Evolutionary conservation across 2,113 vertebrate species (phyloP), one percentile per base, ranked within the genome.

Genomic region (Platichthys flesus): DNA sequence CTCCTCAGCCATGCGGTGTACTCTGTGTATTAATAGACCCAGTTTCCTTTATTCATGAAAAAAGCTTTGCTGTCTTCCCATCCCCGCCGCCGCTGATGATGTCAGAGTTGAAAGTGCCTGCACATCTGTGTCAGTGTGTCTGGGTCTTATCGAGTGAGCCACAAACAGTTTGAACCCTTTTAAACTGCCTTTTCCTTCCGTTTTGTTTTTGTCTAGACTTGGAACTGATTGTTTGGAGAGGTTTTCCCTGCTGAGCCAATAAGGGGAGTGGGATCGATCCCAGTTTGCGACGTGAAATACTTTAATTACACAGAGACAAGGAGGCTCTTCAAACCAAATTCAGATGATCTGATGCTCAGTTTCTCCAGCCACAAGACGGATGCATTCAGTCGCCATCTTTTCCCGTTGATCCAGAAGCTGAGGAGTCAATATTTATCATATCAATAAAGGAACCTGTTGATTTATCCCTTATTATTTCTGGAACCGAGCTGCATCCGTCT

Each of bases 121-220:
- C 51, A 37, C 78, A 54, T 82, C 63, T 72, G 74, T 75, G 74
- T 76, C 72, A 40, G 82, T 63, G 60, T 62, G 75, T 76, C 68
- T 69, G 47, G 15, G 16, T 42, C 37, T 28, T 3, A 28, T 3
- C 5, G 51, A 54, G 18, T 54, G 18, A 54, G 3, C 20, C 51
- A 15, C 51, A 54, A 54, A 54, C 51, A 54, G 20, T 54, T 54
- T 54, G 51, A 54, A n/a, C 47, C 6, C 14, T 51, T 18, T 51
- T 7, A 54, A n/a, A 8, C 51, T 10, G 8, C 18, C 5, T 47
- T 47, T 47, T 16, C 16, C 6, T 10, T 24, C 35, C 3, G 59
- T 3, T 37, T n/a, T 35, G 16, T 31, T 15, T 12, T 59, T 26
- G 23, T 26, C 26, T 5, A 8, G 23, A 13, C 21, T 23, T 5